Base-by-base conservation (phyloP, 2,888 invertebrate genomes). In the Scotopteryx bipunctaria region DNA sequence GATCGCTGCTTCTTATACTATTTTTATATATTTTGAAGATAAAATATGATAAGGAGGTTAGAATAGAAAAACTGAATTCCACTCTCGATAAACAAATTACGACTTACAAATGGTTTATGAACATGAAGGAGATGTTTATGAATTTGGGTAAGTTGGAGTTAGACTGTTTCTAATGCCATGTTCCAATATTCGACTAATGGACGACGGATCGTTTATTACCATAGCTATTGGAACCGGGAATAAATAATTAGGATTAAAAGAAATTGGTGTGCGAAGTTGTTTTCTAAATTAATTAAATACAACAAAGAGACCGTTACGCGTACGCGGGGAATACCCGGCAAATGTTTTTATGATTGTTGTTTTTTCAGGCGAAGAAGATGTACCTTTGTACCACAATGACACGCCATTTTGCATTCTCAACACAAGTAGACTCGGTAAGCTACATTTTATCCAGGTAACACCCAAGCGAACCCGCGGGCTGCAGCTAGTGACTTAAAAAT, bases 341-440 rank as follows among this genome's bases (percentile, higher is more conserved):
- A n/a, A n/a, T n/a, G n/a, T n/a, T 19, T 9, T 27, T 9, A 9
- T 27, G 9, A 3, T 8, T 27, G 14, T 14, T 25, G n/a, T 8
- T 19, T 40, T 27, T 13, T 6, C 17, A 45, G 36, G 36, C n/a
- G 14, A 45, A 11, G 9, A 15, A 31, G 45, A 46, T 9, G 19
- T 8, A 9, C 37, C 37, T 2, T 2, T 9, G 0, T 46, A 46
- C 11, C 4, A 6, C n/a, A 31, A 46, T 0, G 21, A 31, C 15
- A 23, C 21, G 9, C 45, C 29, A 11, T 31, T 31, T 27, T 46
- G 45, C 8, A 9, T 1, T 2, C 11, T 21, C 9, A 46, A 37
- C n/a, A 38, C 27, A 15, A 15, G 29, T 3, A 27, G 8, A 5
- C 31, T 37, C 2, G 45, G 45, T 31, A 46, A n/a, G n/a, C n/a